Conservation (phyloP, 2,888 invertebrate species). For the Polymixis lichenea region DNA sequence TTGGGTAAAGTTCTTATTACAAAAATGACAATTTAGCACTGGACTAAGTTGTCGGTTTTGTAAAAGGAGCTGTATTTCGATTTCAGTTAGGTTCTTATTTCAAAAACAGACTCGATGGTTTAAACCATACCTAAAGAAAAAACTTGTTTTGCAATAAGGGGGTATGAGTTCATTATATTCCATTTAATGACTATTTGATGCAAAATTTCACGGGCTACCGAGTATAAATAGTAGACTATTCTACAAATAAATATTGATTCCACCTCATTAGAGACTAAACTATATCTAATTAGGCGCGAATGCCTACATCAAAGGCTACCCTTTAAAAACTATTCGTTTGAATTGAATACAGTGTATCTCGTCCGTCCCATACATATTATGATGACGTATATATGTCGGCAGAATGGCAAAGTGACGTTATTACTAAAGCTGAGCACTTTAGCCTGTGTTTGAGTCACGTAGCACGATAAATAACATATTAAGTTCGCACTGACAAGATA, state of each 20-base stretch:
- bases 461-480: constrained; percentile 57
- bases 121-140: too few relatives aligned
- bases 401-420: constrained; percentile 19
- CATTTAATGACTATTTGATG: too few relatives aligned
- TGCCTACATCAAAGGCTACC: not conserved
- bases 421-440: constrained; percentile 27
- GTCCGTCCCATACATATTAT: constrained; percentile 1
- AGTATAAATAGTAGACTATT: too few relatives aligned
- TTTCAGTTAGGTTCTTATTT: too few relatives aligned
- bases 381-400: constrained; percentile 7
- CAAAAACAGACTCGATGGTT: too few relatives aligned
- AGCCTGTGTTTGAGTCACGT: constrained; percentile 35
- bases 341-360: not conserved
- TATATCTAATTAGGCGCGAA: not conserved
- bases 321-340: not conserved
- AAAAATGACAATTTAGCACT: too few relatives aligned
- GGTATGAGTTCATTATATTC: too few relatives aligned
- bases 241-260: not conserved
- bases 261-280: not conserved
- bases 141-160: too few relatives aligned
- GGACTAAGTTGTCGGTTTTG: too few relatives aligned
- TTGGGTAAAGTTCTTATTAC: too few relatives aligned
- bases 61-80: too few relatives aligned
- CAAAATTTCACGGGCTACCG: too few relatives aligned
- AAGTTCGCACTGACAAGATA: constrained; percentile 40